Percentiles rank a stretch among this genome's conserved stretches.
phyloP scores from a whole-genome alignment of 2,113 vertebrate genomes.

The Brachirus orientalis region DNA sequence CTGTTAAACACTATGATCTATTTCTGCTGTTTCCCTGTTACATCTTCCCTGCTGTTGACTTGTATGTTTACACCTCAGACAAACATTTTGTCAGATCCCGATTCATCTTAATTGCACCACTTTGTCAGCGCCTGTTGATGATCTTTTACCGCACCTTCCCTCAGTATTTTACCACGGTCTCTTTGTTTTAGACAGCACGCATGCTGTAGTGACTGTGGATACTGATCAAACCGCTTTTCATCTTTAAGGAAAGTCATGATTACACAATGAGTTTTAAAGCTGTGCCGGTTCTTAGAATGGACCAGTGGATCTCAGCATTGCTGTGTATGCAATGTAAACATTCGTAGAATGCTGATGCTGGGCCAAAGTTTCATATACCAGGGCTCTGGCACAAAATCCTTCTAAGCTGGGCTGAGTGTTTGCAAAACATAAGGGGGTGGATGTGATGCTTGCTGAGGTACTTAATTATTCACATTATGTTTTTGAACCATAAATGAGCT shows the following conservation, averaged over 20 bases:
- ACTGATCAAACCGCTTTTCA: slow-evolving; percentile 48
- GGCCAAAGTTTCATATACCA: slow-evolving; percentile 1
- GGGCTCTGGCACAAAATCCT: slow-evolving; percentile 12
- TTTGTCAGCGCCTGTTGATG: slow-evolving; percentile 64
- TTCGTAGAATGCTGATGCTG: slow-evolving; percentile 6
- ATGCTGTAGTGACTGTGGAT: too few species aligned
- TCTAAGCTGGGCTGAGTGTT: slow-evolving; percentile 4
- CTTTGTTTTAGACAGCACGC: too few species aligned
- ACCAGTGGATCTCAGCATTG: not conserved
- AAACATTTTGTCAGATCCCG: slow-evolving; percentile 71
- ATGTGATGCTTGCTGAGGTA: slow-evolving; percentile 85
- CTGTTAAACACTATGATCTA: slow-evolving; percentile 61
- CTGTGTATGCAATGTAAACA: slow-evolving; percentile 23
- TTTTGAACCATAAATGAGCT: too few species aligned
- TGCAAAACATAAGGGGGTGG: not conserved
- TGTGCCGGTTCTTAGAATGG: not conserved
- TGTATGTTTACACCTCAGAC: slow-evolving; percentile 75
- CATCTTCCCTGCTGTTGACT: slow-evolving; percentile 61
- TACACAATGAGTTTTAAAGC: slow-evolving; percentile 44
- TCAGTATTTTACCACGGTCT: slow-evolving; percentile 4
- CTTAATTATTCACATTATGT: too few species aligned
- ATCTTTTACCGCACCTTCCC: slow-evolving; percentile 48
- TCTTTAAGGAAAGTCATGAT: slow-evolving; percentile 29
- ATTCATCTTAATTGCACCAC: slow-evolving; percentile 70
- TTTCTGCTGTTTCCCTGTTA: slow-evolving; percentile 25